Base-by-base conservation (phyloP, 2,113 vertebrate species). In the Asarcornis scutulata region DNA sequence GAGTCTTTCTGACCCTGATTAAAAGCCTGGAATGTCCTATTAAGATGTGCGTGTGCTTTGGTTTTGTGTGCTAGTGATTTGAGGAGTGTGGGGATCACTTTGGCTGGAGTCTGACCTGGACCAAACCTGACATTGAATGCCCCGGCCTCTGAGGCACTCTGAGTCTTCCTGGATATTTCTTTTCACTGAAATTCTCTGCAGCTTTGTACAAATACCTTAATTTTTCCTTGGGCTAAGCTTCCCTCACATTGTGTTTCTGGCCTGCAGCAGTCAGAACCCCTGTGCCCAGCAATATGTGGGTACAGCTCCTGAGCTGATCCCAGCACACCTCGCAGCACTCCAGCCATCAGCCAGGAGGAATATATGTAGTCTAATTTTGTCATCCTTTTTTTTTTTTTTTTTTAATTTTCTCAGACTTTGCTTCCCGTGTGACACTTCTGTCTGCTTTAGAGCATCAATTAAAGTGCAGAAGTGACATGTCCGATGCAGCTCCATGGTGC, bases 41-140 rank as follows among this genome's bases (percentile, higher is more conserved):
- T 12, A 7, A 52, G 17, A 36, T 2, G 4, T 76, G 5, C 0
- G 2, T 6, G 18, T 13, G 7, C 18, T 69, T 36, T 62, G 40
- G 29, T 13, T 23, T 53, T 10, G 10, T 66, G 36, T 44, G 16
- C 27, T 36, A 12, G 13, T 17, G 25, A 52, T 66, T 72, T 13
- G 7, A 36, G 38, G 46, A 63, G 53, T 3, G 11, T 52, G 63
- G 34, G 25, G 34, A 36, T 16, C 40, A 9, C 34, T 44, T 11
- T 32, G 36, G 26, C 15, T 48, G 15, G 29, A 59, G 46, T 6
- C 32, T 22, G 50, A 15, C 40, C 62, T 62, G 25, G 40, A 50
- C 25, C 52, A 56, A 62, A 55, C 31, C 32, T 56, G 40, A 14
- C 17, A 13, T 10, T 8, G 36, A 56, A 22, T 6, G 11, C 16